A percentile compares a stretch with the other conserved stretches of the same genome.
These are phyloP conservation scores for Troglohyphantes excavatus DNA, from an alignment of 2,888 invertebrate genomes.

Conservation along the genomic window DNA sequence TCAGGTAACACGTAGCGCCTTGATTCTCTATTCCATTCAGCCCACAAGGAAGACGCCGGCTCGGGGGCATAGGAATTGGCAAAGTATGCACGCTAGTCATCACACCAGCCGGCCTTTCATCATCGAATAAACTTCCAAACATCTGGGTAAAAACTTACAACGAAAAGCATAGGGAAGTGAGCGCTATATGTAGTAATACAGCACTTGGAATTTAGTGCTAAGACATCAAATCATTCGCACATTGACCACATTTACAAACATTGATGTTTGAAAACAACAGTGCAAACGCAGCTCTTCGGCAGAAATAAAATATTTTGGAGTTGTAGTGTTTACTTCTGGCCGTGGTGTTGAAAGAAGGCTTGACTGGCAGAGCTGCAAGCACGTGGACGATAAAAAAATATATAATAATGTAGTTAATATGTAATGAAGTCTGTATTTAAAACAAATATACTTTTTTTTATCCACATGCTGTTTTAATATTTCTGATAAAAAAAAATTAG, in stretches of 20 bases:
- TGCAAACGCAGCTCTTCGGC: conserved; percentile 10
- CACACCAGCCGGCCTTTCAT: conserved; percentile 76
- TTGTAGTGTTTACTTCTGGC: too few species aligned
- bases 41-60: conserved; percentile 77
- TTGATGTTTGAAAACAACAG: conserved; percentile 63
- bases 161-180: conserved; percentile 13
- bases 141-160: conserved; percentile 67
- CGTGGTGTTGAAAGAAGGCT: too few species aligned
- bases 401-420: too few species aligned
- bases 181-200: conserved; percentile 75
- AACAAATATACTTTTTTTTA: too few species aligned
- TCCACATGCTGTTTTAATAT: too few species aligned
- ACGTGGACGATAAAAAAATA: too few species aligned
- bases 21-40: conserved; percentile 83
- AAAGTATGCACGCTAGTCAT: conserved; percentile 75
- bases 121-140: conserved; percentile 79
- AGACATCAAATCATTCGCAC: conserved; percentile 47
- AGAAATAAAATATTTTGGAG: too few species aligned
- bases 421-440: too few species aligned
- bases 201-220: conserved; percentile 55
- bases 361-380: too few species aligned
- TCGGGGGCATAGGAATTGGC: conserved; percentile 60
- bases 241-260: conserved; percentile 42
- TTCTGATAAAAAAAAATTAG: not conserved
- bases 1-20: conserved; percentile 83